phyloP scores from a whole-genome alignment of 2,797 vertebrate species.

The Syngnathus rostellatus region DNA sequence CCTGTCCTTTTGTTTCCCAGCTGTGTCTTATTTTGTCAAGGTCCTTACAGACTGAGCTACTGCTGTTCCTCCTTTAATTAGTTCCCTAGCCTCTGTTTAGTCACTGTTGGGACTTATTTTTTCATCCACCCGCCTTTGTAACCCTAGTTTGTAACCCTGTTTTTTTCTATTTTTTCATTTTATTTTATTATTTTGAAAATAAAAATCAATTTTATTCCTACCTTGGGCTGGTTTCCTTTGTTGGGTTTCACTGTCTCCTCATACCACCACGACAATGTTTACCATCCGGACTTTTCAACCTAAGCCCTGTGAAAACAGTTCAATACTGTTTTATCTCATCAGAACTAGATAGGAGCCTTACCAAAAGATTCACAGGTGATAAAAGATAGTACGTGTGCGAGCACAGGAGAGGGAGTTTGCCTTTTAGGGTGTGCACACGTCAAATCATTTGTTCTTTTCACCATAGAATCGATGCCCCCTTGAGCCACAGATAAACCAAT shows the following conservation, averaged over 20 bases:
- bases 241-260: not conserved
- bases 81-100: constrained; percentile 13
- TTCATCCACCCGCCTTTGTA: constrained; percentile 1
- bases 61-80: not conserved
- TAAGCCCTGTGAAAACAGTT: constrained; percentile 38
- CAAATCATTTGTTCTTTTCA: constrained; percentile 65
- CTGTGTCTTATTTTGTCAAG: not conserved
- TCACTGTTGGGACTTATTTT: constrained; percentile 20
- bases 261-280: constrained; percentile 2
- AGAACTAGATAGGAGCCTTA: constrained; percentile 27
- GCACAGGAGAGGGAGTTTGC: constrained; percentile 37
- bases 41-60: constrained; percentile 1
- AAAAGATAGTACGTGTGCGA: constrained; percentile 7
- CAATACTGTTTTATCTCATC: constrained; percentile 37
- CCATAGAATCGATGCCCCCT: constrained; percentile 61
- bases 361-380: constrained; percentile 20
- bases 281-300: constrained; percentile 22
- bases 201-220: not conserved
- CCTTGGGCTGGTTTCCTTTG: not conserved
- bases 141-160: not conserved
- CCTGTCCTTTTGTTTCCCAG: not conserved
- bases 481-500: constrained; percentile 53
- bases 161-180: not conserved
- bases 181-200: not conserved
- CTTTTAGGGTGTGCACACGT: constrained; percentile 41